A percentile compares a stretch with the other conserved stretches of the same genome.
These are phyloP conservation scores for Sebastolobus altivelis DNA, from an alignment of 2,797 vertebrate genomes.

Conservation along the genomic window DNA sequence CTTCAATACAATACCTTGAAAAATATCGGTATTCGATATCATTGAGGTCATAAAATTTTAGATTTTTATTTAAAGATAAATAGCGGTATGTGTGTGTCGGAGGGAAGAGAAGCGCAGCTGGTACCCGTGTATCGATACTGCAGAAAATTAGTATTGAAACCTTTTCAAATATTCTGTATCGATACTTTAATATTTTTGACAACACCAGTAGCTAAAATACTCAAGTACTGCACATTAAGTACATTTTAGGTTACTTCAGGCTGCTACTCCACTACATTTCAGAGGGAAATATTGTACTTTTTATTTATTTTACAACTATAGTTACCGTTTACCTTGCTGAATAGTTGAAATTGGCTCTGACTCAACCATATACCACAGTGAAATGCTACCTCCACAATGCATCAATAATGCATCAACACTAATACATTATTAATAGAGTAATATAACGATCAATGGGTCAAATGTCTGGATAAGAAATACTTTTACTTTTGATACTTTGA, in stretches of 20 bases:
- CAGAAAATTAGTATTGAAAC: no score
- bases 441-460: neutral
- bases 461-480: neutral
- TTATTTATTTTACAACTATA: neutral
- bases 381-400: neutral
- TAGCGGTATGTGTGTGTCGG: no score
- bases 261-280: neutral
- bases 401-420: neutral
- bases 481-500: neutral
- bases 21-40: no score
- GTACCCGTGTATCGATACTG: no score
- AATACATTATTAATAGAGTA: neutral
- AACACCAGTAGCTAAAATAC: no score
- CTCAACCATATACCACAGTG: neutral
- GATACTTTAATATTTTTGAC: no score
- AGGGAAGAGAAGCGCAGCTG: no score
- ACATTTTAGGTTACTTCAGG: neutral
- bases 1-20: fast-evolving
- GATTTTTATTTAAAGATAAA: no score
- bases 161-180: no score
- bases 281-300: neutral
- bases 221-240: neutral
- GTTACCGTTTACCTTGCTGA: neutral
- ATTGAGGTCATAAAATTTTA: no score
- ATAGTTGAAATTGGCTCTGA: neutral